Evolutionary conservation across 2,797 vertebrate species (phyloP), one percentile per base, ranked within the genome.

Genomic region (Crossoptilon crossoptilon): DNA sequence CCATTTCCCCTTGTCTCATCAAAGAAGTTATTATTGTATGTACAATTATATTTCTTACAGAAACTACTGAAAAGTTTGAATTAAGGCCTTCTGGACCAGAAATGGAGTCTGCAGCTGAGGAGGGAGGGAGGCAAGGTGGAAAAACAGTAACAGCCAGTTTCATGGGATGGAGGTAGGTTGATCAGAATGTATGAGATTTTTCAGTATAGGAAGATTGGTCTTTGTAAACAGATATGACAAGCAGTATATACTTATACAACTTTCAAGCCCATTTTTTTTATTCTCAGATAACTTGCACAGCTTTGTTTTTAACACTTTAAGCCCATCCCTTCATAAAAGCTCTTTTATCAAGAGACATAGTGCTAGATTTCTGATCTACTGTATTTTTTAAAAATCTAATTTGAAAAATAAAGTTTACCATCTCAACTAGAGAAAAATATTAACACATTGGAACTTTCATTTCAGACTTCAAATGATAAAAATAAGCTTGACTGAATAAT

Each of bases 401-500:
- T 92, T 66, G 8, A 63, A 90, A 76, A 67, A 80, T 18, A 71
- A 49, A 49, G 46, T 69, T 59, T 69, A 39, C 26, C 18, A 7
- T 67, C 18, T 2, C 3, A 84, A 31, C 41, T 75, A 46, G 33
- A 46, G 37, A 75, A 69, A 88, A 64, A 14, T 58, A 16, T 55
- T 94, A 84, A 67, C 23, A 70, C 39, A 14, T 23, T 39, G 39
- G 9, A 87, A 72, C 70, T 63, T 90, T 37, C 26, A 43, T 69
- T 94, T 88, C 35, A 79, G 56, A 44, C 23, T 88, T 90, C 14
- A 91, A 73, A 76, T 63, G 6, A 46, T 67, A 88, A 62, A 77
- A 92, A 56, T 44, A 44, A 77, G 88, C 75, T 66, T 88, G 44
- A 53, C 4, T 9, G 64, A 76, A 44, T 60, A 88, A 90, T 71